phyloP scores from a whole-genome alignment of 2,888 invertebrate genomes.

The Rhorus exstirpatorius region DNA sequence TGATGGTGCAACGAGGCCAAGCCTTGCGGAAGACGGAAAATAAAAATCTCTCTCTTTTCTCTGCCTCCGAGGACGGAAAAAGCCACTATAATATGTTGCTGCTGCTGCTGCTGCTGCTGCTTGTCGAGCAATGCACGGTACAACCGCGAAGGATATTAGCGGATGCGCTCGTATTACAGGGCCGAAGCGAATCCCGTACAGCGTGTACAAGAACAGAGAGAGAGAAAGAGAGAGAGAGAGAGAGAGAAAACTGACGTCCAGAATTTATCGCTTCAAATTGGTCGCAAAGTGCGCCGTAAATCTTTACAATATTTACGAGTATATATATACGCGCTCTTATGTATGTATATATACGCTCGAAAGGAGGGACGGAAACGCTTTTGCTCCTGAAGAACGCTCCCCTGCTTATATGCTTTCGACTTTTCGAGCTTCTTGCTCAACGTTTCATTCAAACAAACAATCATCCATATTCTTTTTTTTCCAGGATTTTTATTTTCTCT shows the following conservation, averaged over 20 bases:
- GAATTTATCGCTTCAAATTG: conserved; percentile 79
- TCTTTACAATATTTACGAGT: conserved; percentile 75
- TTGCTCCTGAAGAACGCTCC: background rate
- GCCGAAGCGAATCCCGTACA: conserved; percentile 52
- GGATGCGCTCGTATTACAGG: conserved; percentile 50
- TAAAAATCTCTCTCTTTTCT: too few relatives aligned
- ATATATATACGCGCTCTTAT: conserved; percentile 41
- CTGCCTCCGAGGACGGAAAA: too few relatives aligned
- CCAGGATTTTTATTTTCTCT: too few relatives aligned
- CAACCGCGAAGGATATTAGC: conserved; percentile 46
- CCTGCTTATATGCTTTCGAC: background rate
- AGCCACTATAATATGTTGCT: too few relatives aligned
- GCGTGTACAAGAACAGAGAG: background rate
- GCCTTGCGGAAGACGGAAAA: too few relatives aligned
- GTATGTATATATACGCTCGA: conserved; percentile 50
- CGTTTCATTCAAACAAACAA: too few relatives aligned
- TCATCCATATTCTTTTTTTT: too few relatives aligned
- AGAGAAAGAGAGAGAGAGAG: conserved; percentile 12
- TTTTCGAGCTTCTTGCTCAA: too few relatives aligned
- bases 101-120: too few relatives aligned
- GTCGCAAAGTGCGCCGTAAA: conserved; percentile 76
- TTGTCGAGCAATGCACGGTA: conserved; percentile 8
- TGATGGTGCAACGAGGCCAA: too few relatives aligned
- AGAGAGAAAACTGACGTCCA: conserved; percentile 64
- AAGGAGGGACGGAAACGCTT: conserved; percentile 52